Base-by-base conservation (phyloP, 1,140 invertebrate genomes). In the Globodera rostochiensis region DNA sequence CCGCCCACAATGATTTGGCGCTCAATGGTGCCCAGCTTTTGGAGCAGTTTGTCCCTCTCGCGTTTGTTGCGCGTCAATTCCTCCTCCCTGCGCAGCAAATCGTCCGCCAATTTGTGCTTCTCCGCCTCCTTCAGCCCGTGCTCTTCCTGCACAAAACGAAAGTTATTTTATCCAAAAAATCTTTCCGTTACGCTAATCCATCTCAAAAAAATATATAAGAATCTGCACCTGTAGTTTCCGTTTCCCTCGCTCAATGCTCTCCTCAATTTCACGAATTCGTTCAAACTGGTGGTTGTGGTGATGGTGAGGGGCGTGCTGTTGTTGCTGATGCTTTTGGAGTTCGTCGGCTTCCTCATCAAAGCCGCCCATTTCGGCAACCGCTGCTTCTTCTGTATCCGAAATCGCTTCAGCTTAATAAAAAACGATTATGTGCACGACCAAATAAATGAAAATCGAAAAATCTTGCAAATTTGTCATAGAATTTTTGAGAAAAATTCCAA, bases 1-100 rank as follows among this genome's bases (percentile, higher is more conserved):
- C 97, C 98, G 1, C 98, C 98, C 9, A 98, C 94, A 36, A 99
- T 93, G 75, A 99, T 96, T 90, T 97, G 96, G 79, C 95, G 95
- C 90, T 98, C 95, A 73, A 99, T 92, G 36, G 94, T 94, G 83
- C 94, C 93, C 77, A 99, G 92, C 90, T 97, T 96, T 81, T 95
- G 93, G 81, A 94, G 93, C 7, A 98, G 90, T 53, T 88, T 86
- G 79, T 92, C 91, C 71, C 93, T 92, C 83, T 93, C 93, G 69
- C 91, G 90, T 79, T 92, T 93, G 80, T 47, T 88, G 9, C 76
- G 79, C 69, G 25, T 69, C n/a, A 86, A 53, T 73, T 88, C 83
- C 64, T 75, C 76, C 75, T 88, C 85, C 69, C 85, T 71, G 13
- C 69, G 49, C 73, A 82, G 60, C 19, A 87, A 76, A n/a, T 89